phyloP scores from a whole-genome alignment of 92 coral and sea anemone genomes.

The Siderastrea radians region DNA sequence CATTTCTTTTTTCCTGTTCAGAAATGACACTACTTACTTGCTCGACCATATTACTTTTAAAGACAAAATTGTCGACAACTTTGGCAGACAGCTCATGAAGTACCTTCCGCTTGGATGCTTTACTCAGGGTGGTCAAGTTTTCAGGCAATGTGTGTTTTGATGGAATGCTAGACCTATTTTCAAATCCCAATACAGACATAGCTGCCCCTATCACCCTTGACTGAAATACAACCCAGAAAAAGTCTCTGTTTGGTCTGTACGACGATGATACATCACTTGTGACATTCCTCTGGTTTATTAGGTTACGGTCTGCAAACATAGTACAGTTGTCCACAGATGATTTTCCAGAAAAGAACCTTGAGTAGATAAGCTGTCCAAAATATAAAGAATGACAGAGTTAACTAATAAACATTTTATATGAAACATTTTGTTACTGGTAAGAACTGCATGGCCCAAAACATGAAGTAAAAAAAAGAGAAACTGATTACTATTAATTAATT shows the following conservation, averaged over 20 bases:
- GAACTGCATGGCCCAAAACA: background rate
- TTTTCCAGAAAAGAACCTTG: constrained; percentile 25
- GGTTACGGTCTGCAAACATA: constrained; percentile 39
- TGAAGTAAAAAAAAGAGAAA: background rate
- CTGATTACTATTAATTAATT: background rate
- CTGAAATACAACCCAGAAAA: constrained; percentile 21
- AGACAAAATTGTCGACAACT: constrained; percentile 35
- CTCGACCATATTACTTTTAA: constrained; percentile 9
- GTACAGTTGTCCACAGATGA: constrained; percentile 48
- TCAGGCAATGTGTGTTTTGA: constrained; percentile 18
- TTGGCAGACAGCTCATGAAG: constrained; percentile 48
- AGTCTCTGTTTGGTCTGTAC: constrained; percentile 56
- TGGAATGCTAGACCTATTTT: constrained; percentile 10
- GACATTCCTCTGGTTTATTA: constrained; percentile 56
- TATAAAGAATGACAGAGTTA: background rate
- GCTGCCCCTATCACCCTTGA: constrained; percentile 45
- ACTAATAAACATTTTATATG: constrained; percentile 3
- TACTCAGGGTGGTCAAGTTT: background rate
- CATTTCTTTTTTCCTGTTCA: constrained; percentile 29
- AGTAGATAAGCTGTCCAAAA: constrained; percentile 31
- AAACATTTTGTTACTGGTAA: background rate
- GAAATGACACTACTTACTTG: constrained; percentile 6
- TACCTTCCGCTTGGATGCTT: background rate
- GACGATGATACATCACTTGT: constrained; percentile 39
- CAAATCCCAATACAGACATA: constrained; percentile 37